Evolutionary conservation across 1,140 invertebrate genomes (phyloP).

Genomic region (Drosophila quadrilineata): DNA sequence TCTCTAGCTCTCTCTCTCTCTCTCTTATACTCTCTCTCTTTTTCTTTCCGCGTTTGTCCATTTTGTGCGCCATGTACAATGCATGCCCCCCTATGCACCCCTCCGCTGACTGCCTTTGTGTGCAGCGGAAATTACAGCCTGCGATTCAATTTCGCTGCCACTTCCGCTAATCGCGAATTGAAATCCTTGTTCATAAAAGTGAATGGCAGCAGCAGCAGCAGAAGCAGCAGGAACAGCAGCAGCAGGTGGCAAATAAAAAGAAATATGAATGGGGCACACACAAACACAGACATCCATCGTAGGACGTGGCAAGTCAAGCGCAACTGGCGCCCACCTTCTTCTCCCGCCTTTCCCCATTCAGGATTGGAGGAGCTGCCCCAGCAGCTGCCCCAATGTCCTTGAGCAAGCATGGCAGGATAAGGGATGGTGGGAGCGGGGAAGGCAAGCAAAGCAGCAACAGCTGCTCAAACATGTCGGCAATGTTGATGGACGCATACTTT

Average conservation of each 20-base stretch:
- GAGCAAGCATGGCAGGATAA: slow-evolving; percentile 1
- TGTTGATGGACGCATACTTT: slow-evolving; percentile 9
- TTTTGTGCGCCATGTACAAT: too few relatives aligned
- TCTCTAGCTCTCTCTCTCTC: not conserved
- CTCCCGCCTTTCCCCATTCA: too few relatives aligned
- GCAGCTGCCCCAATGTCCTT: slow-evolving; percentile 21
- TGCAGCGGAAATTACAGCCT: slow-evolving; percentile 72
- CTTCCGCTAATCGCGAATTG: slow-evolving; percentile 68
- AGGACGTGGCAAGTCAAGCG: slow-evolving; percentile 52
- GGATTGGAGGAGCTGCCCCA: slow-evolving; percentile 25
- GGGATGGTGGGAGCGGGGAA: not conserved
- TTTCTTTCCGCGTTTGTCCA: not conserved
- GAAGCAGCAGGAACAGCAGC: slow-evolving; percentile 12
- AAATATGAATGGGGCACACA: slow-evolving; percentile 31
- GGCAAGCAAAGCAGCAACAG: not conserved
- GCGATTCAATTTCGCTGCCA: slow-evolving; percentile 75
- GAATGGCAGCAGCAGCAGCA: slow-evolving; percentile 33
- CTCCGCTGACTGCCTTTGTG: slow-evolving; percentile 37
- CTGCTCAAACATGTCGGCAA: not conserved
- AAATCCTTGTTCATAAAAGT: slow-evolving; percentile 60
- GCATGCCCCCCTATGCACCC: too few relatives aligned
- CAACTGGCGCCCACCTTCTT: slow-evolving; percentile 21
- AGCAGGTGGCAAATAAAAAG: slow-evolving; percentile 42
- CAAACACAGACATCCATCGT: slow-evolving; percentile 27
- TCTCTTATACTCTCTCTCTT: not conserved